phyloP scores from a whole-genome alignment of 1,140 invertebrate species.

The Calliopsis andreniformis region DNA sequence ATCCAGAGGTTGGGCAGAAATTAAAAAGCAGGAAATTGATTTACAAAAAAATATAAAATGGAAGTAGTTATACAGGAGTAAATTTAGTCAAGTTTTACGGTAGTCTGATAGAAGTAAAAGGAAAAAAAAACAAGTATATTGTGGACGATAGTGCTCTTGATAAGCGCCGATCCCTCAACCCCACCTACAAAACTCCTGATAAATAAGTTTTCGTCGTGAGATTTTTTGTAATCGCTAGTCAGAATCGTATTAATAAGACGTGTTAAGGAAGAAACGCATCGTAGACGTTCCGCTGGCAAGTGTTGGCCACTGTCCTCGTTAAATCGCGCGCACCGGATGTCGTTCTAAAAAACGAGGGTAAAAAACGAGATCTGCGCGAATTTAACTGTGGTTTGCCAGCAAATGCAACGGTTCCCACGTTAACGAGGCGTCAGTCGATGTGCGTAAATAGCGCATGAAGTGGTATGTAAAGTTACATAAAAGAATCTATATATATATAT shows the following conservation, averaged over 20 bases:
- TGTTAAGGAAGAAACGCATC: not conserved
- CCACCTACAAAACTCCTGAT: not conserved
- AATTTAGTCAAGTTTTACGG: not conserved
- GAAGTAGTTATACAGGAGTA: not conserved
- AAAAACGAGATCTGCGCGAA: too few relatives aligned
- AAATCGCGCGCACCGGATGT: conserved; percentile 1
- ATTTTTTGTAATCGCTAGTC: conserved; percentile 61
- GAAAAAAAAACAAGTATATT: not conserved
- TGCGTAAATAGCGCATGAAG: conserved; percentile 28
- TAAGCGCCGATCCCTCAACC: conserved; percentile 7
- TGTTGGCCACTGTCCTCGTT: not conserved
- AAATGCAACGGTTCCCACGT: not conserved
- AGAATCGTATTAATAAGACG: conserved; percentile 47
- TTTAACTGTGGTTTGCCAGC: conserved; percentile 5
- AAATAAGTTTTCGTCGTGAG: conserved; percentile 39
- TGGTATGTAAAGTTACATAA: conserved; percentile 22
- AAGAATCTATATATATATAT: conserved; percentile 21
- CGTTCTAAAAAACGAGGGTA: too few relatives aligned
- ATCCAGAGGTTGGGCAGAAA: not conserved
- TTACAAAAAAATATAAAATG: not conserved
- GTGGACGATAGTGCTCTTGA: conserved; percentile 50
- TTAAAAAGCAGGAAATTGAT: not conserved
- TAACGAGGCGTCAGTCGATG: conserved; percentile 6
- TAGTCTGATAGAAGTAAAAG: not conserved
- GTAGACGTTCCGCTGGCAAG: not conserved